Conservation (phyloP, 2,888 invertebrate genomes). For the Salpingus planirostris region DNA sequence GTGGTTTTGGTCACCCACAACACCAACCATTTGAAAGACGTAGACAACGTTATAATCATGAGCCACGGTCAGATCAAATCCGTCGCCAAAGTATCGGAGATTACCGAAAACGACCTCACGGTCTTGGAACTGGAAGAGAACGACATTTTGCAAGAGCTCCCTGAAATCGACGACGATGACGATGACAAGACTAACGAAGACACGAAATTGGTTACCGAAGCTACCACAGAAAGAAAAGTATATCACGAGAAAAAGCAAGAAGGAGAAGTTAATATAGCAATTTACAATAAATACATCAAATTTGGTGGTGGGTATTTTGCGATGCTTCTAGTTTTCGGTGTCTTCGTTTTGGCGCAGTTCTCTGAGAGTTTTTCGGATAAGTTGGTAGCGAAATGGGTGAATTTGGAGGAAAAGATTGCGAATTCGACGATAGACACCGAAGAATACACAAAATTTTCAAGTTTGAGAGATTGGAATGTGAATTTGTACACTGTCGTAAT, state of each 20-base stretch:
- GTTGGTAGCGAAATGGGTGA: slow-evolving; percentile 25
- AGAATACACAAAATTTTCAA: slow-evolving; percentile 4
- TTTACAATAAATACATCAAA: slow-evolving; percentile 30
- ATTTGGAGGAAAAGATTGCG: slow-evolving; percentile 18
- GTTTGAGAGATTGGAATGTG: no score
- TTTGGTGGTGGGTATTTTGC: slow-evolving; percentile 28
- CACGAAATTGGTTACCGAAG: slow-evolving; percentile 5
- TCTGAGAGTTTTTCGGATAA: slow-evolving; percentile 24
- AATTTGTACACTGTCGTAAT: slow-evolving; percentile 25
- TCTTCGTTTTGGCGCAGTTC: slow-evolving; percentile 24
- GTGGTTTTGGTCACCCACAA: slow-evolving; percentile 22
- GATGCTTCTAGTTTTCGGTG: slow-evolving; percentile 20
- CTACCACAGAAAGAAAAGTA: slow-evolving; percentile 13
- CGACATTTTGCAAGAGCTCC: no score
- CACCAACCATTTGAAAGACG: slow-evolving; percentile 13
- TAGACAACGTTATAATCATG: slow-evolving; percentile 20
- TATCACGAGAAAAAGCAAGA: slow-evolving; percentile 27
- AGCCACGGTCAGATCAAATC: slow-evolving; percentile 22
- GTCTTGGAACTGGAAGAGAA: slow-evolving; percentile 2
- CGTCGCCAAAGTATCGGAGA: slow-evolving; percentile 20
- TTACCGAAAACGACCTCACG: slow-evolving; percentile 20
- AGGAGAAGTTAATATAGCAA: slow-evolving; percentile 25
- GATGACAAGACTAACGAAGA: slow-evolving; percentile 13
- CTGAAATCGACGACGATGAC: slow-evolving; percentile 12
- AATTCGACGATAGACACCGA: slow-evolving; percentile 5